Evolutionary conservation across 2,113 vertebrate species (phyloP).

Genomic region (Trachemys scripta): DNA sequence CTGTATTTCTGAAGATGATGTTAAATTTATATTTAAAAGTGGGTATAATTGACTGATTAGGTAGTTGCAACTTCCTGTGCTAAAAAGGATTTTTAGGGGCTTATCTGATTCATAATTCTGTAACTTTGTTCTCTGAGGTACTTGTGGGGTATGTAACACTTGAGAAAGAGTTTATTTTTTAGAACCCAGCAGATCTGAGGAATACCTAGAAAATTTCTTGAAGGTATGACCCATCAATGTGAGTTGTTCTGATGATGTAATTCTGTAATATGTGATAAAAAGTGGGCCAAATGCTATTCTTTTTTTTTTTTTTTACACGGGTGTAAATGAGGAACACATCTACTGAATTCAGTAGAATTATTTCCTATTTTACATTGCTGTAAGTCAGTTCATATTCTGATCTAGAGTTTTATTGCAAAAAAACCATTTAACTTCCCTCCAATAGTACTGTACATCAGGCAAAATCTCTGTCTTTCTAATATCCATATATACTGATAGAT

Average conservation of each 20-base stretch:
- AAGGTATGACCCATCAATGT: not conserved
- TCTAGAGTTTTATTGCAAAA: not conserved
- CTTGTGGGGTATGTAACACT: not conserved
- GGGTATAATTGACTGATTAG: not conserved
- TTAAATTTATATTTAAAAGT: not conserved
- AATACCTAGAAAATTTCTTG: not conserved
- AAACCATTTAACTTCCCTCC: not conserved
- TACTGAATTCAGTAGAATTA: not conserved
- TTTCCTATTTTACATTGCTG: not conserved
- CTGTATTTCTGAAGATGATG: not conserved
- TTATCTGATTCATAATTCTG: not conserved
- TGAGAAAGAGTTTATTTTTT: not conserved
- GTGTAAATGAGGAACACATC: not conserved
- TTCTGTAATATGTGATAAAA: not conserved
- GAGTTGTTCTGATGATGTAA: not conserved
- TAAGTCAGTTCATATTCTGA: not conserved
- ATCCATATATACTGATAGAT: not conserved
- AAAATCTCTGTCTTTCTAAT: not conserved
- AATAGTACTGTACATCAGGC: not conserved
- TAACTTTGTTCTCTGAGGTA: not conserved
- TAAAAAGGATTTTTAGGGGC: not conserved
- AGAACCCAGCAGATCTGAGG: not conserved
- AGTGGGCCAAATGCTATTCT: not conserved
- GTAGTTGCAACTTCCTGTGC: fast-evolving
- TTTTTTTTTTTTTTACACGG: not conserved